Conservation (phyloP, 1,140 invertebrate species). For the Zaprionus vittiger region DNA sequence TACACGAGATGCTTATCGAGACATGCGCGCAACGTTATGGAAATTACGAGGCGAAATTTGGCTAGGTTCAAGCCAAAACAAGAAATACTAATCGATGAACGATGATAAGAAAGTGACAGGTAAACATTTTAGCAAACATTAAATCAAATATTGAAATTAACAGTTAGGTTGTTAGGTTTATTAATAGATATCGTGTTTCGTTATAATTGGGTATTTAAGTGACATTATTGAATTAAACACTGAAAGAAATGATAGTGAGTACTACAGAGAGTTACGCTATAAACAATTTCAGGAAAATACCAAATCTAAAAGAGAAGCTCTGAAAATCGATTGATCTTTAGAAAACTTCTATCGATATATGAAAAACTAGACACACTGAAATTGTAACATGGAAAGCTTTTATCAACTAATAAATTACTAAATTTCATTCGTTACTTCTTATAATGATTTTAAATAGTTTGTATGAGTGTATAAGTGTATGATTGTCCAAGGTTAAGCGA, state of each 20-base stretch:
- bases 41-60: slow-evolving; percentile 56
- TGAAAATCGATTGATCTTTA: too few relatives aligned
- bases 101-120: slow-evolving; percentile 12
- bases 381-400: too few relatives aligned
- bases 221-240: background rate
- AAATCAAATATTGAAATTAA: background rate
- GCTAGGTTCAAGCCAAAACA: slow-evolving; percentile 24
- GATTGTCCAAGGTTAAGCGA: too few relatives aligned
- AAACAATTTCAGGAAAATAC: too few relatives aligned
- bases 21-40: slow-evolving; percentile 54
- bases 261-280: too few relatives aligned
- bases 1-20: slow-evolving; percentile 55
- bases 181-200: background rate
- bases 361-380: too few relatives aligned
- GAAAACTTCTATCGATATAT: too few relatives aligned
- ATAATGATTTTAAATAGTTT: too few relatives aligned
- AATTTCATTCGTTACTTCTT: too few relatives aligned
- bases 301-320: too few relatives aligned
- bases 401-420: too few relatives aligned
- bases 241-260: background rate
- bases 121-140: background rate
- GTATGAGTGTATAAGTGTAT: too few relatives aligned
- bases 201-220: background rate
- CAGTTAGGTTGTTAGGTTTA: background rate
- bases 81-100: background rate